Evolutionary conservation across 2,113 vertebrate species (phyloP).

Genomic region (Carassius gibelio): DNA sequence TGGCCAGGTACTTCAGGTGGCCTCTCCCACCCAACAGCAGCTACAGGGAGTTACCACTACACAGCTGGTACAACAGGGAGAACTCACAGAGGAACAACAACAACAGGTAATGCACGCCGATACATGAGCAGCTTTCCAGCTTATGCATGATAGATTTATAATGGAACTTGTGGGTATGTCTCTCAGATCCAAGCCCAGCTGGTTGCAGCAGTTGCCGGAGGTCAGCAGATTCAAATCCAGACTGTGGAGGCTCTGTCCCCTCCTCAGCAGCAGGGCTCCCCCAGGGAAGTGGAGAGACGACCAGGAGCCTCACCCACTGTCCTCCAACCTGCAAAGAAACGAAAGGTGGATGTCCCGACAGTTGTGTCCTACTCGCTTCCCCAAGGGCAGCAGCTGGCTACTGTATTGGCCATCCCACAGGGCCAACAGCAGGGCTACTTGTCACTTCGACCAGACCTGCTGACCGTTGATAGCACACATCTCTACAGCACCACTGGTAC

Average conservation of each 20-base stretch:
- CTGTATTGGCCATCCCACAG: constrained; percentile 95
- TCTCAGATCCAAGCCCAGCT: constrained; percentile 90
- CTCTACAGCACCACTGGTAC: constrained; percentile 96
- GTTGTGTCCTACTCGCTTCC: constrained; percentile 94
- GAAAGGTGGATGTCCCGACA: constrained; percentile 96
- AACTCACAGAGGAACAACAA: constrained; percentile 95
- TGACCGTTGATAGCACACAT: constrained; percentile 97
- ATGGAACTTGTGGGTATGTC: too few species aligned
- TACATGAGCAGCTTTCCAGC: background rate
- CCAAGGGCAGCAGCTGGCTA: constrained; percentile 92
- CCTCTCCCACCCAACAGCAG: constrained; percentile 84
- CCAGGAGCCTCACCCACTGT: constrained; percentile 81
- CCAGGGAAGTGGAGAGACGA: constrained; percentile 86
- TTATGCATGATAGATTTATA: background rate
- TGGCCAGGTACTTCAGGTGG: constrained; percentile 79
- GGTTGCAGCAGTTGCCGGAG: constrained; percentile 86
- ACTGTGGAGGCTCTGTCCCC: constrained; percentile 91
- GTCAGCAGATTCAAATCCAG: constrained; percentile 97
- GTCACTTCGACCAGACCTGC: constrained; percentile 93
- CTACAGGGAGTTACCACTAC: constrained; percentile 89
- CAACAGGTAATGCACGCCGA: constrained; percentile 78
- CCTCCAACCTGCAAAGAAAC: constrained; percentile 97
- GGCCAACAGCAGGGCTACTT: constrained; percentile 97
- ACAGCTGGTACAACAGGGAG: constrained; percentile 86
- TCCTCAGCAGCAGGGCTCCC: constrained; percentile 85